Conservation (phyloP, 2,113 vertebrate species). For the Chaetura pelagica region DNA sequence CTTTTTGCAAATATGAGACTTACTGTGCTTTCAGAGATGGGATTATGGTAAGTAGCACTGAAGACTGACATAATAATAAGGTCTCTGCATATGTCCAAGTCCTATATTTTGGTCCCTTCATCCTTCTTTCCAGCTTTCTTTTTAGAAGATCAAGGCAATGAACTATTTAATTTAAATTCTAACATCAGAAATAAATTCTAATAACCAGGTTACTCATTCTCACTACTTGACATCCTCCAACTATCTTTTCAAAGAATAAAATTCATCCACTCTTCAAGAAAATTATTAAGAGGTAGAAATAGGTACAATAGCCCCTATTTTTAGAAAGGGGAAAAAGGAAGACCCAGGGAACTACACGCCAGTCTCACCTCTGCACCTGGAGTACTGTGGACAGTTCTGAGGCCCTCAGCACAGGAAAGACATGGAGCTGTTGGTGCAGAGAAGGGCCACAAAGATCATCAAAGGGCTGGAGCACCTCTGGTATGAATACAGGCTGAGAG, state of each 20-base stretch:
- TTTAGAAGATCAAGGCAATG: not conserved
- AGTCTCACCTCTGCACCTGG: too few relatives aligned
- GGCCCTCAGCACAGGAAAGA: too few relatives aligned
- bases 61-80: not conserved
- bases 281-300: not conserved
- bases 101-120: not conserved
- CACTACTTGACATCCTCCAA: not conserved
- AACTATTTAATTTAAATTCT: not conserved
- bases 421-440: too few relatives aligned
- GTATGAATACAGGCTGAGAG: too few relatives aligned
- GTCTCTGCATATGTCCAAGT: not conserved
- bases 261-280: not conserved
- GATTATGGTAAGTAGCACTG: not conserved
- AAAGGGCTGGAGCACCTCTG: too few relatives aligned
- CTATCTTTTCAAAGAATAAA: not conserved
- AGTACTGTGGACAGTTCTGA: too few relatives aligned
- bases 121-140: not conserved
- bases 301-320: too few relatives aligned
- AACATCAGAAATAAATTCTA: not conserved
- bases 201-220: not conserved
- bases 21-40: not conserved
- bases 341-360: too few relatives aligned
- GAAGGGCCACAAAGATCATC: too few relatives aligned
- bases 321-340: too few relatives aligned
- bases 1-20: not conserved